Percentiles rank a stretch among this genome's conserved stretches.
Evolutionary conservation across 2,888 invertebrate species (phyloP).

Genomic region (Lithophane semibrunnea): DNA sequence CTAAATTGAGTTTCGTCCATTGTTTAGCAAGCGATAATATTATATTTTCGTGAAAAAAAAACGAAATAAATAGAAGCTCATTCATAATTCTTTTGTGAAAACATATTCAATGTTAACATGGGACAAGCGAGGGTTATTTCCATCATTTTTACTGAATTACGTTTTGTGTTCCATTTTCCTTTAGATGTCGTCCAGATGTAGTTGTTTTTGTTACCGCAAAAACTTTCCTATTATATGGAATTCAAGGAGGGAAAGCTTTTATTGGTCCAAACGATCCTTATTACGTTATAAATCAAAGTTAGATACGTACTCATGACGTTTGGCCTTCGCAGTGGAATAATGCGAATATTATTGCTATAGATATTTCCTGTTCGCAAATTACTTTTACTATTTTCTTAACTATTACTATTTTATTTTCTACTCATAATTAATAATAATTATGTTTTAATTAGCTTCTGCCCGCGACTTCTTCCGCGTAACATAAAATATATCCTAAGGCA

Average conservation of each 20-base stretch:
- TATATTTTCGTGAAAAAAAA: constrained; percentile 31
- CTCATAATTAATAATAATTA: constrained; percentile 8
- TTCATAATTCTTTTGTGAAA: constrained; percentile 53
- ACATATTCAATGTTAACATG: constrained; percentile 38
- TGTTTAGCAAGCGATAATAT: constrained; percentile 30
- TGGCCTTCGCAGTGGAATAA: constrained; percentile 57
- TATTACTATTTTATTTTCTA: no score
- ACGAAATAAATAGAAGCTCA: constrained; percentile 49
- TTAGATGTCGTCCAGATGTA: constrained; percentile 51
- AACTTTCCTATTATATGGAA: constrained; percentile 53
- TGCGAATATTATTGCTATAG: constrained; percentile 52
- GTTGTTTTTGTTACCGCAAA: constrained; percentile 56
- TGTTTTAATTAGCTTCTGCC: not conserved
- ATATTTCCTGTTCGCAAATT: constrained; percentile 27
- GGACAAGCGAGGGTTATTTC: constrained; percentile 41
- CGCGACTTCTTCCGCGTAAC: no score
- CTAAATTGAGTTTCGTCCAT: constrained; percentile 41
- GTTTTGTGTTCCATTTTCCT: constrained; percentile 51
- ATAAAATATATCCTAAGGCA: no score
- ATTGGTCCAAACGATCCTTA: constrained; percentile 61
- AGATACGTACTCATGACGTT: constrained; percentile 55
- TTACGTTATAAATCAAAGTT: constrained; percentile 67
- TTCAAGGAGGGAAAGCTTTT: constrained; percentile 55
- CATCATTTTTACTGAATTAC: constrained; percentile 49
- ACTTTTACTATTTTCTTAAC: constrained; percentile 20